A percentile compares a stretch with the other conserved stretches of the same genome.
Conservation (phyloP, 2,888 invertebrate genomes). For the Lissocephala sabroskyi region DNA sequence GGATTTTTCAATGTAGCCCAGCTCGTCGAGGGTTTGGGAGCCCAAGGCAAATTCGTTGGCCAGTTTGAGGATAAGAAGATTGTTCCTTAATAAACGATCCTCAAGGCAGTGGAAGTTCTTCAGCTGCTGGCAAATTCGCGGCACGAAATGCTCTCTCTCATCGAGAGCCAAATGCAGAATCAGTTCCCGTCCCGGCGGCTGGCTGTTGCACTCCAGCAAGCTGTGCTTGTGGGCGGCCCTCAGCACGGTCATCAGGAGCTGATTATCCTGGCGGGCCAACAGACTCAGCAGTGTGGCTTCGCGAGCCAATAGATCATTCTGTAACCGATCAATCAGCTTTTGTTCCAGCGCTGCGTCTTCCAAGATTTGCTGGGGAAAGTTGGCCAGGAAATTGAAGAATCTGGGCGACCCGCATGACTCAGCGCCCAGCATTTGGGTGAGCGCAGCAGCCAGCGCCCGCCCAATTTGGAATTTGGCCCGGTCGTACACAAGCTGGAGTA, state of each 20-base stretch:
- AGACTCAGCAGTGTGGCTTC: slow-evolving; percentile 47
- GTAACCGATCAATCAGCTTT: slow-evolving; percentile 30
- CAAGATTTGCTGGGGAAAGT: slow-evolving; percentile 46
- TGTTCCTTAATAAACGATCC: slow-evolving; percentile 55
- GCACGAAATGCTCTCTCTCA: slow-evolving; percentile 60
- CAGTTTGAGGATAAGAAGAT: slow-evolving; percentile 61
- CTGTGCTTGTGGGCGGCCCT: slow-evolving; percentile 24
- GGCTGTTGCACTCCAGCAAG: slow-evolving; percentile 25
- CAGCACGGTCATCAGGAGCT: slow-evolving; percentile 39
- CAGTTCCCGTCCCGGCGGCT: slow-evolving; percentile 45
- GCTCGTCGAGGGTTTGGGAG: slow-evolving; percentile 45
- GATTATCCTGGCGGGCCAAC: slow-evolving; percentile 42
- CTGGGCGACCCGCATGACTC: slow-evolving; percentile 18
- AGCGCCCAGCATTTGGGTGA: slow-evolving; percentile 33
- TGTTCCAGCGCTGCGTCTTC: slow-evolving; percentile 30
- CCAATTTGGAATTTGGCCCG: slow-evolving; percentile 35
- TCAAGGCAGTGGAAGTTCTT: slow-evolving; percentile 41
- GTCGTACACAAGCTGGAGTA: slow-evolving; percentile 29
- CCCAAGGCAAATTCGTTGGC: slow-evolving; percentile 59
- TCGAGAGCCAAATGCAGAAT: slow-evolving; percentile 49
- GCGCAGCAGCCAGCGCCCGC: slow-evolving; percentile 25
- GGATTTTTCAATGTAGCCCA: slow-evolving; percentile 51
- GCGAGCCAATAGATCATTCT: slow-evolving; percentile 25
- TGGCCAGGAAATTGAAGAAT: slow-evolving; percentile 50
- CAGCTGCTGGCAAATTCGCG: slow-evolving; percentile 43